These are phyloP conservation scores for Myotis brandtii DNA, from an alignment of 2,113 vertebrate species.

Conservation along the genomic window DNA sequence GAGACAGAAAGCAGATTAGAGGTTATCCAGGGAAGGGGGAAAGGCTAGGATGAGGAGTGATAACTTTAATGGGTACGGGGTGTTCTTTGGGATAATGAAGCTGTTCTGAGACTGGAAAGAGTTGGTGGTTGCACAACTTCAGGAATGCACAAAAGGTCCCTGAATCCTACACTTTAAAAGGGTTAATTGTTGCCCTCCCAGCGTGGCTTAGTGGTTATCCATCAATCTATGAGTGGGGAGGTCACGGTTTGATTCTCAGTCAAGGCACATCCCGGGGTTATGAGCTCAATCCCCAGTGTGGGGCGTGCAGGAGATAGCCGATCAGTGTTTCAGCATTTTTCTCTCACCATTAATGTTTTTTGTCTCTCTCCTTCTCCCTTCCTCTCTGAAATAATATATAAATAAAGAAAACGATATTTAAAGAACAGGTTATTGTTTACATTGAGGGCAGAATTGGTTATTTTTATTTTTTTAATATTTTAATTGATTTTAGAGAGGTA, in stretches of 20 bases:
- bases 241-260: too few species aligned
- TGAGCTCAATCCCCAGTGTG: too few species aligned
- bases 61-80: background rate
- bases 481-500: too few species aligned
- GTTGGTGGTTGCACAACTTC: rapidly evolving
- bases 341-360: too few species aligned
- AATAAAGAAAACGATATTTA: background rate
- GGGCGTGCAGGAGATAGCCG: too few species aligned
- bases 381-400: too few species aligned
- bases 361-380: too few species aligned
- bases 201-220: too few species aligned
- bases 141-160: background rate
- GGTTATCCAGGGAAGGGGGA: too few species aligned
- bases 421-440: background rate
- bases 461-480: background rate
- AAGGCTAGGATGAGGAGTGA: background rate
- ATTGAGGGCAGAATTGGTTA: background rate
- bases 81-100: background rate
- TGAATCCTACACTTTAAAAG: background rate
- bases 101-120: background rate
- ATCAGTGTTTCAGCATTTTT: too few species aligned
- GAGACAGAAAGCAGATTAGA: background rate
- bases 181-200: background rate
- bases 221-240: too few species aligned
- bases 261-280: too few species aligned